phyloP scores from a whole-genome alignment of 2,113 vertebrate genomes.

The Tylochromis polylepis region DNA sequence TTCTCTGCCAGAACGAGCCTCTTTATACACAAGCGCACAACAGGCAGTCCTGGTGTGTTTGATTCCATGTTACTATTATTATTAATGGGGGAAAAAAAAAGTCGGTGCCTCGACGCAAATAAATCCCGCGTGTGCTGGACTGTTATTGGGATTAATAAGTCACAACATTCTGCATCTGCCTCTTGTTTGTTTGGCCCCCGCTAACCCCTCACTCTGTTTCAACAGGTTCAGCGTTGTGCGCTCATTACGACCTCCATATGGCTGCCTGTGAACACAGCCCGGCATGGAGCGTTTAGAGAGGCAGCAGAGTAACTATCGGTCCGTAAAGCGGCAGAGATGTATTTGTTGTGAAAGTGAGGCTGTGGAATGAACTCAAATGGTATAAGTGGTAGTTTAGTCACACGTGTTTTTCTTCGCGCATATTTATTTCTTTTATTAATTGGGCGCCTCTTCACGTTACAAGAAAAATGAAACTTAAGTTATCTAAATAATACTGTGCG shows the following conservation, averaged over 20 bases:
- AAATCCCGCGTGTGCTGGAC: constrained; percentile 13
- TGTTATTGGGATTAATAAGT: constrained; percentile 53
- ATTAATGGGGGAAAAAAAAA: not conserved
- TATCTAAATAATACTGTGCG: constrained; percentile 11
- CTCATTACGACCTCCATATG: constrained; percentile 68
- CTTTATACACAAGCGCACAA: not conserved
- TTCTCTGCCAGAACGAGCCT: not conserved
- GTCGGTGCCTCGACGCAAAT: not conserved
- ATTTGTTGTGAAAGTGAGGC: constrained; percentile 38
- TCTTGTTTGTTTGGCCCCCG: constrained; percentile 49
- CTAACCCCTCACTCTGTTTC: constrained; percentile 22
- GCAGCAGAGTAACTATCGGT: constrained; percentile 10
- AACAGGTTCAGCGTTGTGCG: constrained; percentile 62
- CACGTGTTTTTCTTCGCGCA: not conserved
- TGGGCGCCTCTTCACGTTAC: not conserved
- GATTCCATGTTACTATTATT: not conserved
- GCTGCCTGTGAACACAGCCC: constrained; percentile 42
- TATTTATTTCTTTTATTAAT: constrained; percentile 4
- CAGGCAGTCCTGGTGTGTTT: not conserved
- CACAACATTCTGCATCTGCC: constrained; percentile 50
- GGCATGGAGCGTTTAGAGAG: constrained; percentile 15
- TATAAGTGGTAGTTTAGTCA: not conserved
- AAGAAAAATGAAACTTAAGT: constrained; percentile 11
- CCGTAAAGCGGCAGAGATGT: constrained; percentile 38
- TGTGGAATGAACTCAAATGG: not conserved